Evolutionary conservation across 2,888 invertebrate genomes (phyloP).

Genomic region (Allophyes oxyacanthae): DNA sequence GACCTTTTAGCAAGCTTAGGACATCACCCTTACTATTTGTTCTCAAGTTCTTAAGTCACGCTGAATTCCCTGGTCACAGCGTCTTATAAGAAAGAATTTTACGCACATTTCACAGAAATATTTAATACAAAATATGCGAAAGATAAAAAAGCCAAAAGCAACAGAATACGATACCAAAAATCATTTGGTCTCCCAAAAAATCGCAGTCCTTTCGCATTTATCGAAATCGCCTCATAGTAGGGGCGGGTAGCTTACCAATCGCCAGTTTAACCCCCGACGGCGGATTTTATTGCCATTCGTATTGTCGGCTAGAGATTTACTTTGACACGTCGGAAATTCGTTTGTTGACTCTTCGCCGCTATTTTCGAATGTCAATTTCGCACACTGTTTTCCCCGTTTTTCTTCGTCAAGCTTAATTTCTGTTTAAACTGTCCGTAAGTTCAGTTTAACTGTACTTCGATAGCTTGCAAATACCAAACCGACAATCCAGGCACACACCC

Average conservation of each 20-base stretch:
- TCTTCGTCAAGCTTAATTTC: constrained; percentile 65
- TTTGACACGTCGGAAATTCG: constrained; percentile 86
- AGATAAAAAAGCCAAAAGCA: no score
- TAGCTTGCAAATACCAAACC: constrained; percentile 24
- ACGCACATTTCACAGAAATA: neutral
- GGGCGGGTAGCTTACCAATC: constrained; percentile 78
- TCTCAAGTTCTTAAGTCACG: neutral
- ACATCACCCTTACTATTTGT: constrained; percentile 63
- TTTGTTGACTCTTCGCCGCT: constrained; percentile 80
- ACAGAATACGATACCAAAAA: neutral
- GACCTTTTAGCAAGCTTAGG: constrained; percentile 72
- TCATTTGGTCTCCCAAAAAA: constrained; percentile 7
- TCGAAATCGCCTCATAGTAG: constrained; percentile 61
- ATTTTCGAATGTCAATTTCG: constrained; percentile 71
- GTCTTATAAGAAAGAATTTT: neutral
- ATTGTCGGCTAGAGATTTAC: constrained; percentile 87
- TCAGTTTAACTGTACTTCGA: constrained; percentile 30
- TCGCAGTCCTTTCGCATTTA: constrained; percentile 29
- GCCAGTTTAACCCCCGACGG: constrained; percentile 73
- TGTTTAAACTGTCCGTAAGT: constrained; percentile 49
- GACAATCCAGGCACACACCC: constrained; percentile 31
- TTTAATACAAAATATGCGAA: neutral
- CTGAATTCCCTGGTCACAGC: neutral
- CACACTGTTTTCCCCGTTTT: constrained; percentile 63
- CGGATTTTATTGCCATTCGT: constrained; percentile 88